These are phyloP conservation scores for Tromatobia lineatoria DNA, from an alignment of 2,888 invertebrate species.

Conservation along the genomic window DNA sequence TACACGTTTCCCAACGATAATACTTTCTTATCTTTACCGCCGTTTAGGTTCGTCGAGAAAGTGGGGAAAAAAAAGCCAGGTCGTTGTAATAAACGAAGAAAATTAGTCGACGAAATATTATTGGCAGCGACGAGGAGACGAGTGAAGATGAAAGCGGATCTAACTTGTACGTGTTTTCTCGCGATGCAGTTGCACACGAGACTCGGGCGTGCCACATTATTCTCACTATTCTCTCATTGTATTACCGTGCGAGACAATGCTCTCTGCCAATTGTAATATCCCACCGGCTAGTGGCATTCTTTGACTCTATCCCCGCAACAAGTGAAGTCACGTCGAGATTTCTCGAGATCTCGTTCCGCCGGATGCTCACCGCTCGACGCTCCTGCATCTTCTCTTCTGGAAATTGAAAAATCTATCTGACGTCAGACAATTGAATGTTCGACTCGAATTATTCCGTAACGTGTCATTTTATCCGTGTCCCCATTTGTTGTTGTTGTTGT, in stretches of 20 bases:
- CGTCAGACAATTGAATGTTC: conserved; percentile 22
- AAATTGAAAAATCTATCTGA: conserved; percentile 49
- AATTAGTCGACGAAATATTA: not conserved
- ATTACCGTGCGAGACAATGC: conserved; percentile 59
- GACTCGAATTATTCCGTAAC: conserved; percentile 32
- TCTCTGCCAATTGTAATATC: conserved; percentile 52
- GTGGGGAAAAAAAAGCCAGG: not conserved
- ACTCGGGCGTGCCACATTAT: conserved; percentile 44
- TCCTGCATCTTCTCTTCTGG: conserved; percentile 27
- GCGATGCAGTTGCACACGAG: conserved; percentile 28
- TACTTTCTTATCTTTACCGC: not conserved
- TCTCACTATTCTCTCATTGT: conserved; percentile 68
- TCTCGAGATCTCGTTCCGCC: conserved; percentile 65
- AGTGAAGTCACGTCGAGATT: conserved; percentile 41
- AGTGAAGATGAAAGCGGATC: conserved; percentile 59
- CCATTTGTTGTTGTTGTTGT: conserved; percentile 11
- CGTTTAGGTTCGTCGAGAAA: not conserved
- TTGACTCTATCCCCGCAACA: not conserved
- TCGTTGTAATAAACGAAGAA: not conserved
- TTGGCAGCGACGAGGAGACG: not conserved
- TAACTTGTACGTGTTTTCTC: conserved; percentile 47
- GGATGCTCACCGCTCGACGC: conserved; percentile 45
- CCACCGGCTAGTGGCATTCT: conserved; percentile 32
- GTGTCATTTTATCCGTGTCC: conserved; percentile 17
- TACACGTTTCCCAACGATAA: not conserved